Evolutionary conservation across 2,797 vertebrate genomes (phyloP), one percentile per base, ranked within the genome.

Genomic region (Bryconaethiops microstoma): DNA sequence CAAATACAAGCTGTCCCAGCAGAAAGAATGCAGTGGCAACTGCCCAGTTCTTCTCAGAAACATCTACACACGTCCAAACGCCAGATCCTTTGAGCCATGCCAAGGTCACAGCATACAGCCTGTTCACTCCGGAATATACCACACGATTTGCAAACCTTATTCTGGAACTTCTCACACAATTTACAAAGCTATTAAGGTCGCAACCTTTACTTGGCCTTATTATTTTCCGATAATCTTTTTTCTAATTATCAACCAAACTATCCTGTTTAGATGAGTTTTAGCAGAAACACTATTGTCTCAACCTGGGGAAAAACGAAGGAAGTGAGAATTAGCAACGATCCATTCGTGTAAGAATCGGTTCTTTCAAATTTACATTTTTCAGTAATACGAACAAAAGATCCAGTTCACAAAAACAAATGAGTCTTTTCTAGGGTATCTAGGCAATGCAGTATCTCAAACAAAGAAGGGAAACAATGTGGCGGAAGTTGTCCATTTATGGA

Each of bases 21-120:
- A 13, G 19, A 74, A 75, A 39, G 52, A 69, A 60, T 40, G 52
- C 48, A 1, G 35, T 75, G 63, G 35, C 63, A 80, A 59, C 39
- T 35, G 5, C 17, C 23, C 12, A 52, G 9, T 13, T 52, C 21
- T 71, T 78, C 39, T 13, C 64, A 7, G 14, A 25, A 23, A 62
- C 60, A 62, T 29, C 29, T 12, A 62, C 60, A 13, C 57, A 8
- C 57, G 7, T 19, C 7, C n/a, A 5, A 14, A 13, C 12, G 14
- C 25, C 13, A 35, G 1, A 16, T 29, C 5, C 25, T 3, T 3
- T 23, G 57, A 60, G 23, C 35, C 60, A 63, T 2, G 17, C 35
- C 35, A 65, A 40, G 12, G 35, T 1, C 35, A 17, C 63, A 40
- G 16, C 1, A 64, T 39, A 25, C 23, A 13, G 59, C 3, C 10